These are phyloP conservation scores for Hypotaenidia philippensis DNA, from an alignment of 2,797 vertebrate genomes.

Conservation along the genomic window DNA sequence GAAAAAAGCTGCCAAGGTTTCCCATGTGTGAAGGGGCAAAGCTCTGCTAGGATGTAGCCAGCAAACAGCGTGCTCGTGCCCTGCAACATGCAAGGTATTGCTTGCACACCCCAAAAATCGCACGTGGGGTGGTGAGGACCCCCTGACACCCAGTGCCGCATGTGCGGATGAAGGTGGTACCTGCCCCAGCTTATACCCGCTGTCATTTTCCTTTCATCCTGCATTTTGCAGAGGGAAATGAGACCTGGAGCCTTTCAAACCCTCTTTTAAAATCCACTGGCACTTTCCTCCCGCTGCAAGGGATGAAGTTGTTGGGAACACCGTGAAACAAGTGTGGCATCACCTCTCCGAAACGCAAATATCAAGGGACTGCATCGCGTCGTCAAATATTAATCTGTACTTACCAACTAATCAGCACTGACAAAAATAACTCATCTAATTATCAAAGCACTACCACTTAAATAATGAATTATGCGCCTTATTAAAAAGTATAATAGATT, in stretches of 20 bases:
- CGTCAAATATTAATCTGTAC: slow-evolving; percentile 64
- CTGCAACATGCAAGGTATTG: rapidly evolving
- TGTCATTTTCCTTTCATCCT: rapidly evolving
- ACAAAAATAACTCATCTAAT: slow-evolving; percentile 71
- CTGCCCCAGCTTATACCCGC: background rate
- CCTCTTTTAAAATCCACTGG: background rate
- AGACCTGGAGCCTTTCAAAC: background rate
- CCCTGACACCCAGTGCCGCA: rapidly evolving
- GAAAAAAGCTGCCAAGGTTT: background rate
- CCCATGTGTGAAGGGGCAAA: background rate
- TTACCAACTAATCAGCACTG: slow-evolving; percentile 68
- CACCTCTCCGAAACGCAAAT: slow-evolving; percentile 39
- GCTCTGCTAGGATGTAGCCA: background rate
- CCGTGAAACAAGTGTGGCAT: background rate
- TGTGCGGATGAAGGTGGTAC: rapidly evolving
- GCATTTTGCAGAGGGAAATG: background rate
- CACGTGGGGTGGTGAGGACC: rapidly evolving
- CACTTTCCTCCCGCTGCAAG: background rate
- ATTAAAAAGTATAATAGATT: slow-evolving; percentile 71
- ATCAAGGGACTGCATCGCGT: slow-evolving; percentile 16
- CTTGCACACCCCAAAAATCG: background rate
- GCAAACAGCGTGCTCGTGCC: rapidly evolving
- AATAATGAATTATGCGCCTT: slow-evolving; percentile 67
- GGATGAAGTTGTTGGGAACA: background rate
- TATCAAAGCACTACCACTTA: slow-evolving; percentile 56